phyloP scores from a whole-genome alignment of 2,113 vertebrate genomes.

The Gadus macrocephalus region DNA sequence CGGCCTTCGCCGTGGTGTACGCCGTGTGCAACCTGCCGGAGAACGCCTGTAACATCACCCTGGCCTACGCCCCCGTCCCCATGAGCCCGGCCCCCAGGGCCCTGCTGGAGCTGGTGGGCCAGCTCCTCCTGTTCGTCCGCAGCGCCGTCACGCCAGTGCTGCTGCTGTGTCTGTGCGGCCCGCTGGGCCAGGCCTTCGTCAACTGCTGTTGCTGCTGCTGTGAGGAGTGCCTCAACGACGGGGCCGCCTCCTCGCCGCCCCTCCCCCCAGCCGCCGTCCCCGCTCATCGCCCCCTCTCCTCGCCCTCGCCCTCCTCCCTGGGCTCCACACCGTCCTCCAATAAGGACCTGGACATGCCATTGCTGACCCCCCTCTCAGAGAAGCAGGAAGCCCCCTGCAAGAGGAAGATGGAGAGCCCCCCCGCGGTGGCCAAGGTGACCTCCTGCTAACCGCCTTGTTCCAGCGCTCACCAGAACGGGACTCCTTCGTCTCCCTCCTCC shows the following conservation, averaged over 20 bases:
- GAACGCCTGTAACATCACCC: conserved; percentile 79
- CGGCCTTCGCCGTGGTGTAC: conserved; percentile 77
- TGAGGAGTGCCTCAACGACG: conserved; percentile 69
- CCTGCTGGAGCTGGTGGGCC: conserved; percentile 79
- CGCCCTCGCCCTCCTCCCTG: conserved; percentile 38
- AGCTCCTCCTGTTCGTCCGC: conserved; percentile 88
- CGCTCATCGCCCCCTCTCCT: conserved; percentile 45
- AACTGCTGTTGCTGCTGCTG: conserved; percentile 98
- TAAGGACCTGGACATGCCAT: conserved; percentile 65
- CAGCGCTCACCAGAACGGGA: background rate
- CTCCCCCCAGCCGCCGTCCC: conserved; percentile 43
- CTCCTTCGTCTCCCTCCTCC: too few species aligned
- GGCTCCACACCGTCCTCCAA: conserved; percentile 50
- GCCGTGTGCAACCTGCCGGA: conserved; percentile 81
- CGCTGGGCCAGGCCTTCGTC: conserved; percentile 88
- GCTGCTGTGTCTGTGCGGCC: conserved; percentile 83
- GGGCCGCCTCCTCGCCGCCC: conserved; percentile 34
- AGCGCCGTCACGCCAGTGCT: conserved; percentile 81
- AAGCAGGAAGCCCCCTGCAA: conserved; percentile 66
- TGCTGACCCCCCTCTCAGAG: too few species aligned
- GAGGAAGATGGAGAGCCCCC: conserved; percentile 70
- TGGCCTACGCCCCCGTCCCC: conserved; percentile 76
- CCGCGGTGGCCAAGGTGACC: conserved; percentile 73
- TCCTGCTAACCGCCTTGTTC: conserved; percentile 75
- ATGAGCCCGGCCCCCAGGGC: conserved; percentile 70